Percentiles rank a stretch among this genome's conserved stretches.
phyloP scores from a whole-genome alignment of 2,888 invertebrate species.

The Ametastegia equiseti region DNA sequence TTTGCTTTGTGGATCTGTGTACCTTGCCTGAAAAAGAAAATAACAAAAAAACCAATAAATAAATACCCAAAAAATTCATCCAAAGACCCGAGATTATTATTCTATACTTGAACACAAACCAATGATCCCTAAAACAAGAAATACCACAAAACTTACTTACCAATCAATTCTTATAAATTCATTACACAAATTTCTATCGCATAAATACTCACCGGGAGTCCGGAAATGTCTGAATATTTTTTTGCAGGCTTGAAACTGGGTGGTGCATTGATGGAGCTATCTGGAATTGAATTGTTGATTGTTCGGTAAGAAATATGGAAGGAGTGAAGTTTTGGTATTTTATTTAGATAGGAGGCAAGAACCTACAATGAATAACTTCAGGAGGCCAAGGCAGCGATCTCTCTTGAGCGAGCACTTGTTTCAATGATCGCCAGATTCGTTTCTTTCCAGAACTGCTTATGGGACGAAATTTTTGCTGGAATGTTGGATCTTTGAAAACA shows the following conservation, averaged over 20 bases:
- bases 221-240: constrained; percentile 96
- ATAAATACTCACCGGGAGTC: constrained; percentile 85
- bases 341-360: background rate
- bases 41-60: too few relatives aligned
- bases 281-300: constrained; percentile 76
- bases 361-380: constrained; percentile 86
- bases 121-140: constrained; percentile 56
- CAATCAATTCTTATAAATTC: too few relatives aligned
- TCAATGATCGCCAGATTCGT: constrained; percentile 91
- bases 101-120: background rate
- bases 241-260: constrained; percentile 94
- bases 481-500: constrained; percentile 68
- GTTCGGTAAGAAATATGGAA: background rate
- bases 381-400: constrained; percentile 87
- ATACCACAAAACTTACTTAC: too few relatives aligned
- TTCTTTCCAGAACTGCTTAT: constrained; percentile 80
- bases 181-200: too few relatives aligned
- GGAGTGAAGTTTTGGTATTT: constrained; percentile 24
- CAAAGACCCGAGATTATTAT: background rate
- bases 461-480: constrained; percentile 71
- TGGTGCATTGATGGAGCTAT: constrained; percentile 93
- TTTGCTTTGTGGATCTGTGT: constrained; percentile 94
- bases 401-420: constrained; percentile 92
- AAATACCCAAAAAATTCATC: constrained; percentile 1
- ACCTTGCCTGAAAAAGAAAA: constrained; percentile 85